Evolutionary conservation across 2,797 vertebrate species (phyloP).

Genomic region (Premnoplex brunnescens): DNA sequence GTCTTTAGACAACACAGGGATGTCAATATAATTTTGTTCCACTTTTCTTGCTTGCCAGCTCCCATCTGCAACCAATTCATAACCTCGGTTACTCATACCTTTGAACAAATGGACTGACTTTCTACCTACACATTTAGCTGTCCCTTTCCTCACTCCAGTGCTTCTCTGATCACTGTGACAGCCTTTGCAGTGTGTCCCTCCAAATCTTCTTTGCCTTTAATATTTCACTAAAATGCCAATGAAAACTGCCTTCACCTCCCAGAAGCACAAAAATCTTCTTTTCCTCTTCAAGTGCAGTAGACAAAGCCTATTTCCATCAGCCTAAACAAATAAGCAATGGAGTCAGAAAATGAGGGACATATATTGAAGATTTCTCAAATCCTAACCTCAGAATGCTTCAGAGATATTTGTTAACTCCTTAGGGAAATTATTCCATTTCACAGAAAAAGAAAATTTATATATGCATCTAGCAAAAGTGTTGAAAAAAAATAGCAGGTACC

Average conservation of each 20-base stretch:
- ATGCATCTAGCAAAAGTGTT: slow-evolving; percentile 21
- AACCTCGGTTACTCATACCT: slow-evolving; percentile 81
- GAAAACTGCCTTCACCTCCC: slow-evolving; percentile 69
- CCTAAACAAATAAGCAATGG: slow-evolving; percentile 70
- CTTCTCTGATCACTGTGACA: slow-evolving; percentile 81
- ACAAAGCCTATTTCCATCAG: slow-evolving; percentile 72
- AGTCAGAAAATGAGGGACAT: slow-evolving; percentile 58
- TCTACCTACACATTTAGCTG: slow-evolving; percentile 59
- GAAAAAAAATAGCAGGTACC: neutral
- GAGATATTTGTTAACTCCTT: slow-evolving; percentile 61
- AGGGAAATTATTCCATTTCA: slow-evolving; percentile 30
- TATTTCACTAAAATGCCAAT: slow-evolving; percentile 85
- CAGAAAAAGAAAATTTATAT: neutral
- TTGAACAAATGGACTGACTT: slow-evolving; percentile 66
- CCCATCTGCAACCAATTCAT: slow-evolving; percentile 80
- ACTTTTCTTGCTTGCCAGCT: slow-evolving; percentile 79
- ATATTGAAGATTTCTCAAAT: slow-evolving; percentile 58
- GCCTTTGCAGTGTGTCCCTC: slow-evolving; percentile 78
- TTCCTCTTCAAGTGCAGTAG: slow-evolving; percentile 48
- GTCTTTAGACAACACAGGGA: slow-evolving; percentile 71
- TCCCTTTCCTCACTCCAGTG: slow-evolving; percentile 75
- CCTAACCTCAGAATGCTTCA: slow-evolving; percentile 32
- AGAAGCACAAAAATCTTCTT: slow-evolving; percentile 65
- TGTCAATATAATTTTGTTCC: slow-evolving; percentile 85
- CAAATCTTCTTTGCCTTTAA: slow-evolving; percentile 83